These are phyloP conservation scores for Yponomeuta malinellus DNA, from an alignment of 2,888 invertebrate species.

Conservation along the genomic window DNA sequence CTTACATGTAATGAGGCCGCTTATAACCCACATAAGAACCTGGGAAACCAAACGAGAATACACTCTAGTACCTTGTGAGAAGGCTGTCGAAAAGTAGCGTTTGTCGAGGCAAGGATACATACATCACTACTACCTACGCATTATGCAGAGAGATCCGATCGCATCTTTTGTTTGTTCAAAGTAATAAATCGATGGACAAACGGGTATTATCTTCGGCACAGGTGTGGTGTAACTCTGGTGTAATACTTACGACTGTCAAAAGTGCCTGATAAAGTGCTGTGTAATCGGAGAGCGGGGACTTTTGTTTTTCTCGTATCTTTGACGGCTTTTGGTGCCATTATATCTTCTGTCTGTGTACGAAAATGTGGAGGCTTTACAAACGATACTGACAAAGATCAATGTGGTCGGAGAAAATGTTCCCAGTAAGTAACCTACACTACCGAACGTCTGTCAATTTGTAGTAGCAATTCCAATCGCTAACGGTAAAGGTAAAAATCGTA, in stretches of 20 bases:
- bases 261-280: neutral
- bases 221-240: conserved; percentile 5
- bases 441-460: too few species aligned
- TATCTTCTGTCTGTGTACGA: too few species aligned
- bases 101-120: conserved; percentile 10
- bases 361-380: too few species aligned
- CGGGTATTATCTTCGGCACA: conserved; percentile 9
- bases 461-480: too few species aligned
- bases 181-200: conserved; percentile 15
- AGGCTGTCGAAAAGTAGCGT: neutral
- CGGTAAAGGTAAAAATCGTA: too few species aligned
- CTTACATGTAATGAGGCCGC: conserved; percentile 16
- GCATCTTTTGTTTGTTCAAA: conserved; percentile 15
- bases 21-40: conserved; percentile 8
- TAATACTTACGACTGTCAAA: neutral
- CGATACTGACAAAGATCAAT: too few species aligned
- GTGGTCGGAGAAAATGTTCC: too few species aligned
- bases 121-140: conserved; percentile 18
- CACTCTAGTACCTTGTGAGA: neutral
- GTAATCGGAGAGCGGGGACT: neutral
- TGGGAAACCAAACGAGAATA: neutral
- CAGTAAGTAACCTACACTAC: too few species aligned
- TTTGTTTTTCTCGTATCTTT: neutral
- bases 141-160: conserved; percentile 11
- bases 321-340: too few species aligned